A percentile compares a stretch with the other conserved stretches of the same genome.
Evolutionary conservation across 2,113 vertebrate species (phyloP).

Genomic region (Malurus cyaneus): DNA sequence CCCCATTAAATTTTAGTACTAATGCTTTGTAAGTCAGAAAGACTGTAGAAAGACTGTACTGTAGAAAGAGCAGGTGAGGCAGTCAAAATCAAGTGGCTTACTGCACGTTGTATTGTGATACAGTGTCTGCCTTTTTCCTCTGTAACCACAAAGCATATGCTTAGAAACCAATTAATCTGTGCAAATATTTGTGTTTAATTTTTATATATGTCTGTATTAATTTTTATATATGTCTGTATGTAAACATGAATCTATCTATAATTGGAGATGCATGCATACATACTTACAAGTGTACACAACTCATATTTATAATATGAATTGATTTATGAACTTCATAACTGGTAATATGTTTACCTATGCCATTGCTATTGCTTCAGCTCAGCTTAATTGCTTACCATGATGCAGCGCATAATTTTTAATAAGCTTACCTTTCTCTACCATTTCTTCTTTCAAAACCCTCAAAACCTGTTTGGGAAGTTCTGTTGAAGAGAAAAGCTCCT

Average conservation of each 20-base stretch:
- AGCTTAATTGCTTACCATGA: neutral
- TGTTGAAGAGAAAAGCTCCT: neutral
- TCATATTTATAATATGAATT: neutral
- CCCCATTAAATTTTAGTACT: neutral
- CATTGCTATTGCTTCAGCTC: neutral
- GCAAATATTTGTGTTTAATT: neutral
- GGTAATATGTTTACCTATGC: neutral
- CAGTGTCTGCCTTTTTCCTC: neutral
- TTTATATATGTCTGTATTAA: neutral
- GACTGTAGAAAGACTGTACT: too few relatives aligned
- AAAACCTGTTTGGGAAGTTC: neutral
- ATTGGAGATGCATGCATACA: neutral
- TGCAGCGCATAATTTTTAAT: neutral
- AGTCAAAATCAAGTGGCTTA: neutral
- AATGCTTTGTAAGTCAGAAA: neutral
- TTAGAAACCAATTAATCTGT: neutral
- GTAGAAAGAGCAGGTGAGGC: neutral
- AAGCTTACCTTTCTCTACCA: neutral
- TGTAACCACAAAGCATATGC: neutral
- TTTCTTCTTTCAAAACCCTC: neutral
- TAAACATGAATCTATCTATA: neutral
- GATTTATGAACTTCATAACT: neutral
- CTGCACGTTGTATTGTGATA: fast-evolving
- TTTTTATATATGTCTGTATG: neutral
- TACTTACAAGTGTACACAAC: neutral